Evolutionary conservation across 23 tunicate genomes (phyloP).

Genomic region (Trididemnum miniatum): DNA sequence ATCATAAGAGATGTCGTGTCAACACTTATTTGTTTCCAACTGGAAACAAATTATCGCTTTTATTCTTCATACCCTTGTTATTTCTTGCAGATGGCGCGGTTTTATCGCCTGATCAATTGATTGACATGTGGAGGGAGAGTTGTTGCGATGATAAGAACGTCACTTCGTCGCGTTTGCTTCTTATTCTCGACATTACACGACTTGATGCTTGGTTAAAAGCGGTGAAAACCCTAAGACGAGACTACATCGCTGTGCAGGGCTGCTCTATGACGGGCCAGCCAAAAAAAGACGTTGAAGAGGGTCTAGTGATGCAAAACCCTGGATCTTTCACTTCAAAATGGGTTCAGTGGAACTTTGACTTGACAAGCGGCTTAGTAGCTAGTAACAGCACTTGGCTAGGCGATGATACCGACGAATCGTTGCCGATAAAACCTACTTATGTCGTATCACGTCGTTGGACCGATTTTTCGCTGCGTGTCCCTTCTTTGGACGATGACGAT

Average conservation of each 20-base stretch:
- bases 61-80: background rate
- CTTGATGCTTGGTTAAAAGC: constrained; percentile 52
- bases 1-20: too few species aligned
- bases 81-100: constrained; percentile 33
- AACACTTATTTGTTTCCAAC: too few species aligned
- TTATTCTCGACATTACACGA: constrained; percentile 37
- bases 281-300: constrained; percentile 34
- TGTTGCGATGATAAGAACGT: constrained; percentile 25
- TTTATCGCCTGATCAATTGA: constrained; percentile 51
- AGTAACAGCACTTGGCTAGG: constrained; percentile 12
- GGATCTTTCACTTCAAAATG: constrained; percentile 52
- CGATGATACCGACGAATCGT: background rate
- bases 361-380: constrained; percentile 4
- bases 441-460: constrained; percentile 65
- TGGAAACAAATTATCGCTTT: background rate
- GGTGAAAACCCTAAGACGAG: constrained; percentile 27
- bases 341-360: constrained; percentile 65
- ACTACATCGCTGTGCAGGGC: constrained; percentile 58
- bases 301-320: constrained; percentile 17
- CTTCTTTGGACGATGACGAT: background rate
- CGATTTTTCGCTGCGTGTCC: constrained; percentile 54
- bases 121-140: constrained; percentile 54
- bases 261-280: constrained; percentile 1
- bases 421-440: constrained; percentile 21
- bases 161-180: constrained; percentile 38